Base-by-base conservation (phyloP, 2,888 invertebrate species). In the Ametastegia equiseti region DNA sequence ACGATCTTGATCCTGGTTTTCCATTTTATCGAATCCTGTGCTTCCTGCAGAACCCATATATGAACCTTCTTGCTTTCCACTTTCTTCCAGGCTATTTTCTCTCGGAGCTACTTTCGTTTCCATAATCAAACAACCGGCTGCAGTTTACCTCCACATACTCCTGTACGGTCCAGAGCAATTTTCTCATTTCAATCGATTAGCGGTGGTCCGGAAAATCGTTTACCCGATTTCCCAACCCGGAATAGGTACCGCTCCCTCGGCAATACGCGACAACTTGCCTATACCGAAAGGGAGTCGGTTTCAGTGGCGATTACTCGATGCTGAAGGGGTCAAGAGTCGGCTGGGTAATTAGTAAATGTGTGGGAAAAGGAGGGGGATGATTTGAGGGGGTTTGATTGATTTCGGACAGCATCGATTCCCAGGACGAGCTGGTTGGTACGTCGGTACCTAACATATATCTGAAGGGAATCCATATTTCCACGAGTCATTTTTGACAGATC, bases 401-500 rank as follows among this genome's bases (percentile, higher is more conserved):
- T 71, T 57, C 39, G 30, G 63, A 50, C 42, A 42, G 71, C 30
- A 80, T 71, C 50, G 39, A 15, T 27, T 30, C 45, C n/a, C n/a
- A n/a, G n/a, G 65, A 36, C 45, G 6, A 3, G 47, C 45, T 23
- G 15, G 7, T 11, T 15, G 45, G 15, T 45, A n/a, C n/a, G n/a
- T n/a, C n/a, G n/a, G n/a, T 67, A 67, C 39, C n/a, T 39, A 23
- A 15, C 23, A 1, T 47, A 47, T 47, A 47, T 15, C 4, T 9
- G 3, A 15, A 71, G 19, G n/a, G 42, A 50, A 77, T 50, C 75
- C 75, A 75, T 36, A 75, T 54, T 75, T 36, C 36, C 77, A 13
- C 78, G 75, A 65, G 80, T 80, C 81, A 69, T 81, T 63, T 42
- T 75, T 81, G 81, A 80, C 82, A 69, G 69, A 83, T 83, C 69